These are phyloP conservation scores for Marcusenius ussheri DNA, from an alignment of 2,113 vertebrate species.

Conservation along the genomic window DNA sequence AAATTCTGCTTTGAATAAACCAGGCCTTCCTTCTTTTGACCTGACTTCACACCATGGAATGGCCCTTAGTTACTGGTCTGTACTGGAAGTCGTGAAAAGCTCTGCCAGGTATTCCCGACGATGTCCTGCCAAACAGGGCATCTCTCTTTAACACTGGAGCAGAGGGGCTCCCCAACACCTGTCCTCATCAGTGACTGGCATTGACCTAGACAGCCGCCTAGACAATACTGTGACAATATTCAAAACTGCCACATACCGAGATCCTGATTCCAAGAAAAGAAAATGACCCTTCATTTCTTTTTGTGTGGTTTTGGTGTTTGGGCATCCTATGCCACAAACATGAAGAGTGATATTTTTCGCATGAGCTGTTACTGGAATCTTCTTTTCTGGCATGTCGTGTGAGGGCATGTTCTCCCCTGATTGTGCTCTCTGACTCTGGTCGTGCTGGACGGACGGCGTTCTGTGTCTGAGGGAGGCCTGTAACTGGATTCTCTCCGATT, in stretches of 20 bases:
- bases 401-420: background rate
- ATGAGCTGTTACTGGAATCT: background rate
- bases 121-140: background rate
- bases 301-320: background rate
- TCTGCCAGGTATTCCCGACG: background rate
- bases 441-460: background rate
- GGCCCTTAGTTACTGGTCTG: background rate
- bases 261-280: background rate
- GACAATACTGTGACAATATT: background rate
- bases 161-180: background rate
- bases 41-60: background rate
- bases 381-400: background rate
- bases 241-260: background rate
- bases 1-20: background rate
- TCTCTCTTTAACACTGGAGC: background rate
- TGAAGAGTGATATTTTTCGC: background rate
- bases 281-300: background rate
- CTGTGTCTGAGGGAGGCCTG: background rate
- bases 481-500: conserved; percentile 7
- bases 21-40: background rate
- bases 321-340: background rate
- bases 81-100: background rate
- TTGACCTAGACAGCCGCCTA: background rate
- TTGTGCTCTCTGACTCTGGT: background rate
- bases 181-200: background rate